Percentiles rank a stretch among this genome's conserved stretches.
phyloP scores from a whole-genome alignment of 2,888 invertebrate species.

The Lepidonotus clava region DNA sequence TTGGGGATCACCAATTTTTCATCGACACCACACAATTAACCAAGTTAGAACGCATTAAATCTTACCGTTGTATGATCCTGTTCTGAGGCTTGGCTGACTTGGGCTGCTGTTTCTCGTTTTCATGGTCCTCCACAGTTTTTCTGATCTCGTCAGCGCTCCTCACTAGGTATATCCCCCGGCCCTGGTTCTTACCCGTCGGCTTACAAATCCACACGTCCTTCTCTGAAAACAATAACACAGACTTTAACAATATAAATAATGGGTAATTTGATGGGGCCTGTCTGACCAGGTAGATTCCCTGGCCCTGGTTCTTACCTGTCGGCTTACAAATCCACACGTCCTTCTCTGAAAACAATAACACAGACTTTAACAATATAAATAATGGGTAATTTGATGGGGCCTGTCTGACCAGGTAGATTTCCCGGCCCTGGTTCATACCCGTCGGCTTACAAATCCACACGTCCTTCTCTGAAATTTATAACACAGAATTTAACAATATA shows the following conservation, averaged over 20 bases:
- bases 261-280: too few species aligned
- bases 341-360: constrained; percentile 77
- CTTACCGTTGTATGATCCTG: constrained; percentile 78
- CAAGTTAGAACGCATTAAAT: neutral
- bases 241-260: too few species aligned
- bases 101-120: constrained; percentile 70
- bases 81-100: constrained; percentile 69
- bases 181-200: constrained; percentile 80
- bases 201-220: constrained; percentile 80
- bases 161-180: constrained; percentile 80
- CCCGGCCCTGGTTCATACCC: constrained; percentile 80
- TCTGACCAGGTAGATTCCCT: constrained; percentile 79
- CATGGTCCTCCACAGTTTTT: constrained; percentile 72
- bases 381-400: too few species aligned
- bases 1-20: too few species aligned
- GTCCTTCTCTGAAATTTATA: constrained; percentile 78
- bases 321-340: constrained; percentile 81
- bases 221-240: too few species aligned
- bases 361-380: too few species aligned
- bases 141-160: constrained; percentile 73
- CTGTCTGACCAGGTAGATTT: constrained; percentile 79
- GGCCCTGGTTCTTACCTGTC: constrained; percentile 80
- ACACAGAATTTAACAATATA: too few species aligned
- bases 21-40: too few species aligned
- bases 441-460: constrained; percentile 81